A percentile compares a stretch with the other conserved stretches of the same genome.
These are phyloP conservation scores for Microtus montanus DNA, from an alignment of 2,113 vertebrate species.

Conservation along the genomic window DNA sequence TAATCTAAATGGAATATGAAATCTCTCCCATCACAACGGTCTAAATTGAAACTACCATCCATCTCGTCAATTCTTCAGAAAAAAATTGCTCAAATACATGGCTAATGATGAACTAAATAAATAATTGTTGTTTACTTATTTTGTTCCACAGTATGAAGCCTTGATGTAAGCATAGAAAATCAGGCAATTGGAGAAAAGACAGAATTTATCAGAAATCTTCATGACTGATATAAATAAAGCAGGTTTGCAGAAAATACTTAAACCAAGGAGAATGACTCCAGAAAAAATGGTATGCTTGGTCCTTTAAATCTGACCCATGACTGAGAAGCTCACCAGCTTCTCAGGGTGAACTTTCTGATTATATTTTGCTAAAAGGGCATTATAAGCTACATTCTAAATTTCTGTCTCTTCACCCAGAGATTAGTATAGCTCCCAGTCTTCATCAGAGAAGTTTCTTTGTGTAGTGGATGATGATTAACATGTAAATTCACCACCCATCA, in stretches of 20 bases:
- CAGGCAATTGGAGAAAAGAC: background rate
- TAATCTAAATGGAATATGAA: background rate
- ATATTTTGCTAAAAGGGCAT: background rate
- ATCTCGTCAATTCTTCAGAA: background rate
- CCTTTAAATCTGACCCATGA: background rate
- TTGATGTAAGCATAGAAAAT: background rate
- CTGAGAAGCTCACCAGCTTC: background rate
- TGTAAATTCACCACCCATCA: background rate
- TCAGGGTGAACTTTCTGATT: background rate
- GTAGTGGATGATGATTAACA: background rate
- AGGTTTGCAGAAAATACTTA: background rate
- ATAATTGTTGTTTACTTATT: background rate
- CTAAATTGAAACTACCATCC: slow-evolving; percentile 8
- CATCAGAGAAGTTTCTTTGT: background rate
- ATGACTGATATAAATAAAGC: background rate
- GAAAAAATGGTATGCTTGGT: background rate
- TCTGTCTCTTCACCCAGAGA: background rate
- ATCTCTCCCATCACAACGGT: slow-evolving; percentile 11
- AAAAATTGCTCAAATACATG: slow-evolving; percentile 12
- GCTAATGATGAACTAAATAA: background rate
- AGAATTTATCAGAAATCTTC: background rate
- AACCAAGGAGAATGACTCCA: background rate
- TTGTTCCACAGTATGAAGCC: slow-evolving; percentile 9
- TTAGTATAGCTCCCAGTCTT: background rate
- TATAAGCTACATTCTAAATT: background rate